phyloP scores from a whole-genome alignment of 2,113 vertebrate genomes.

The Nettapus auritus region DNA sequence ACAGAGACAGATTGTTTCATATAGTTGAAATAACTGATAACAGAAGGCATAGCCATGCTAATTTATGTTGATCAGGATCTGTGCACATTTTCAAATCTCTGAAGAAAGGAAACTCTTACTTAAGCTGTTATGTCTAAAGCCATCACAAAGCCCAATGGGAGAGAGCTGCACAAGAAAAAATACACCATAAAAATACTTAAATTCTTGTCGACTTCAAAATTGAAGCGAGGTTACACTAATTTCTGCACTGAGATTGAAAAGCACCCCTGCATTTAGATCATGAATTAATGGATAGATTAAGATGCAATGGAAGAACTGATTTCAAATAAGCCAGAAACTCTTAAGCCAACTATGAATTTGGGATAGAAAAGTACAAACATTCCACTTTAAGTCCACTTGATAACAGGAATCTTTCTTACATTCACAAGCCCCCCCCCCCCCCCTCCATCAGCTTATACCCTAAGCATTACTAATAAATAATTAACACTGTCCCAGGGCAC shows the following conservation, averaged over 20 bases:
- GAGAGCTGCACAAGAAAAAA: not conserved
- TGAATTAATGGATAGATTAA: not conserved
- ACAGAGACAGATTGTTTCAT: slow-evolving; percentile 70
- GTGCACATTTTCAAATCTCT: slow-evolving; percentile 37
- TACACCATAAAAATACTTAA: not conserved
- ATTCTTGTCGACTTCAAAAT: not conserved
- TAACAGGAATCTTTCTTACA: not conserved
- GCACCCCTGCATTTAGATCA: not conserved
- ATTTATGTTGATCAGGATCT: slow-evolving; percentile 68
- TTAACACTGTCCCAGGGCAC: not conserved
- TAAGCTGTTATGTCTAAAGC: slow-evolving; percentile 45
- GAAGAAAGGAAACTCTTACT: slow-evolving; percentile 43
- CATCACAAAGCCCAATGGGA: not conserved
- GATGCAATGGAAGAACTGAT: not conserved
- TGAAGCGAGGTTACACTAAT: not conserved
- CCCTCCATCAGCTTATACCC: not conserved
- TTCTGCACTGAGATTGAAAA: not conserved
- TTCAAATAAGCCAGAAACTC: not conserved
- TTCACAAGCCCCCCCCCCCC: not conserved
- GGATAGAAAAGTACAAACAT: not conserved
- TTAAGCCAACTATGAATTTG: not conserved
- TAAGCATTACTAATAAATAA: not conserved
- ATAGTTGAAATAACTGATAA: slow-evolving; percentile 66
- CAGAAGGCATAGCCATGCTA: slow-evolving; percentile 63
- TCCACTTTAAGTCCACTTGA: not conserved